Evolutionary conservation across 2,113 vertebrate species (phyloP).

Genomic region (Triplophysa siluroides): DNA sequence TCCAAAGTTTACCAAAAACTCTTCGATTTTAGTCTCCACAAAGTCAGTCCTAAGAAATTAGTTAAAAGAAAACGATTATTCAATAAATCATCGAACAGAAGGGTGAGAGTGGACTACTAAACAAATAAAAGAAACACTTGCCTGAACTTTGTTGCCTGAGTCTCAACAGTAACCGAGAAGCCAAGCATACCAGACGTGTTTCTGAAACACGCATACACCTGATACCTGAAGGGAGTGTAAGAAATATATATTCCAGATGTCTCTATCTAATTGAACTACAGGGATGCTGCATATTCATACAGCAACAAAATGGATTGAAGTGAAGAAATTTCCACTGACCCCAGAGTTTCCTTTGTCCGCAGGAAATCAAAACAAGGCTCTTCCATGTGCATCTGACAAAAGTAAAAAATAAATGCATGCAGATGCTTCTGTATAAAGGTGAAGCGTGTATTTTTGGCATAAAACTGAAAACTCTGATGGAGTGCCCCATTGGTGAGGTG

Average conservation of each 20-base stretch:
- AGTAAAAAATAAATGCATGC: not conserved
- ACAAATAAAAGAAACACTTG: slow-evolving; percentile 55
- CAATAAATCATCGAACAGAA: not conserved
- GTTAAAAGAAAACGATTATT: slow-evolving; percentile 32
- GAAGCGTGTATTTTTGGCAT: too few species aligned
- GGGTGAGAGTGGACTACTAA: not conserved
- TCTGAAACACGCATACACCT: slow-evolving; percentile 92
- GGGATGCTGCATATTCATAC: too few species aligned
- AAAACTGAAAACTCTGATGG: too few species aligned
- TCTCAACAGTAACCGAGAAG: slow-evolving; percentile 94
- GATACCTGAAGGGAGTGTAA: slow-evolving; percentile 77
- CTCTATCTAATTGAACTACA: too few species aligned
- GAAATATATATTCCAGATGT: not conserved
- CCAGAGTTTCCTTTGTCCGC: slow-evolving; percentile 94
- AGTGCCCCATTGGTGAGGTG: too few species aligned
- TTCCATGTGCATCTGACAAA: slow-evolving; percentile 96
- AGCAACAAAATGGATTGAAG: not conserved
- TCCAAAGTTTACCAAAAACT: slow-evolving; percentile 87
- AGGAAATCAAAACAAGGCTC: slow-evolving; percentile 97
- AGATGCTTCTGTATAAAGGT: not conserved
- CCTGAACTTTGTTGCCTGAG: slow-evolving; percentile 96
- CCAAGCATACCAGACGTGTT: slow-evolving; percentile 95
- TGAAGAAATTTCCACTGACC: slow-evolving; percentile 73
- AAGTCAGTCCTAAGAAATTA: slow-evolving; percentile 82
- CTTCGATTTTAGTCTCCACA: slow-evolving; percentile 92